These are phyloP conservation scores for Amblyopsis hoosieri DNA, from an alignment of 2,797 vertebrate species.

Conservation along the genomic window DNA sequence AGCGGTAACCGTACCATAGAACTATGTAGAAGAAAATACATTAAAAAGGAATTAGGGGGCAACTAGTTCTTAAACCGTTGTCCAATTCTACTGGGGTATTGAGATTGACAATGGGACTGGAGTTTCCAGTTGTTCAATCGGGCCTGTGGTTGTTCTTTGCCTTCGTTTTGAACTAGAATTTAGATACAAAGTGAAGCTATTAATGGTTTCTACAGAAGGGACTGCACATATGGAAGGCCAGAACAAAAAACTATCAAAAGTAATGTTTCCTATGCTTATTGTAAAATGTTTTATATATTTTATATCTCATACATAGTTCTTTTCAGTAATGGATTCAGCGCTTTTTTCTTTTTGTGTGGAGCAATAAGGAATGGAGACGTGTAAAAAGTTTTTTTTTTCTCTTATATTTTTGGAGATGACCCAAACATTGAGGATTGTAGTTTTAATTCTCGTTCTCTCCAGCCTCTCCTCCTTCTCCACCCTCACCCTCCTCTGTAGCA, in stretches of 20 bases:
- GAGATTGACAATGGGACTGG: conserved; percentile 30
- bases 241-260: conserved; percentile 84
- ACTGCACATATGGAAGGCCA: conserved; percentile 91
- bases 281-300: conserved; percentile 59
- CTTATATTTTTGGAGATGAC: conserved; percentile 63
- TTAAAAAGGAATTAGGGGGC: conserved; percentile 14
- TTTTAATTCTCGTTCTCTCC: conserved; percentile 79
- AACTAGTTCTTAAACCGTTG: conserved; percentile 29
- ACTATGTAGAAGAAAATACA: conserved; percentile 45
- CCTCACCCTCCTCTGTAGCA: conserved; percentile 88
- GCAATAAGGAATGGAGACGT: conserved; percentile 93
- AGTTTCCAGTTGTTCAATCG: conserved; percentile 40
- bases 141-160: conserved; percentile 39
- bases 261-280: conserved; percentile 64
- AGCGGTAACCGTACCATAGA: conserved; percentile 64
- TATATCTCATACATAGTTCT: conserved; percentile 77
- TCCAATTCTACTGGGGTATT: conserved; percentile 21
- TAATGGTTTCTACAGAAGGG: conserved; percentile 93
- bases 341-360: conserved; percentile 89
- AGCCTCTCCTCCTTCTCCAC: conserved; percentile 79
- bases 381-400: conserved; percentile 85
- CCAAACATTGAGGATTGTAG: conserved; percentile 39
- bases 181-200: conserved; percentile 88
- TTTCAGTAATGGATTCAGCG: conserved; percentile 83
- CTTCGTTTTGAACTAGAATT: conserved; percentile 75